Base-by-base conservation (phyloP, 2,888 invertebrate genomes). In the Synergus gifuensis region DNA sequence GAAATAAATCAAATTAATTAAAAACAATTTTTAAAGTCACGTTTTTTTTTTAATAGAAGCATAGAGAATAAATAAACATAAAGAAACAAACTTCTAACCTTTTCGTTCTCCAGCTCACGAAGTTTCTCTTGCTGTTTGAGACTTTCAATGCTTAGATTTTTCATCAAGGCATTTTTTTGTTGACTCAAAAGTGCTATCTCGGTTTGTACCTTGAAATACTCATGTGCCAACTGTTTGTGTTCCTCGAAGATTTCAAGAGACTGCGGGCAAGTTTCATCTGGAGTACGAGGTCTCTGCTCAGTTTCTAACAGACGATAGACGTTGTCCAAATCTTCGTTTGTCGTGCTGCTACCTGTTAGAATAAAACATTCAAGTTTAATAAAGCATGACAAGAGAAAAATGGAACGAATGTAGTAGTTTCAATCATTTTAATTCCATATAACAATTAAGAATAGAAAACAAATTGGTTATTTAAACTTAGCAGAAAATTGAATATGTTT, bases 231-330 rank as follows among this genome's bases (percentile, higher is more conserved):
- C 93, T 97, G 94, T 90, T 96, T 97, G 91, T 98, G 98, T 88
- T 98, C 97, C 85, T 98, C 95, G 90, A 96, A 98, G 88, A 98
- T 96, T 85, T 96, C 94, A 91, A 96, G 94, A 77, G 98, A 98
- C 91, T 96, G 95, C 22, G 95, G 95, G 84, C 93, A 94, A 40
- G 73, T 73, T 86, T 95, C 94, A 93, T 97, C 96, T 18, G 98
- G 98, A 60, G 96, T 95, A 85, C 96, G 95, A 3, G 98, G 98
- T 87, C 97, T 94, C 79, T 97, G 93, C 89, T 97, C 96, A 0
- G 96, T 95, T 91, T 97, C 97, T 85, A 98, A 93, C 92, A 97
- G 95, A 92, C 96, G 95, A 92, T 96, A 95, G 92, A 96, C 95
- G 83, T 95, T 94, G 89, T 95, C 95, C 82, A 96, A 93, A 80